Evolutionary conservation across 1,140 invertebrate genomes (phyloP).

Genomic region (Anadara kagoshimensis): DNA sequence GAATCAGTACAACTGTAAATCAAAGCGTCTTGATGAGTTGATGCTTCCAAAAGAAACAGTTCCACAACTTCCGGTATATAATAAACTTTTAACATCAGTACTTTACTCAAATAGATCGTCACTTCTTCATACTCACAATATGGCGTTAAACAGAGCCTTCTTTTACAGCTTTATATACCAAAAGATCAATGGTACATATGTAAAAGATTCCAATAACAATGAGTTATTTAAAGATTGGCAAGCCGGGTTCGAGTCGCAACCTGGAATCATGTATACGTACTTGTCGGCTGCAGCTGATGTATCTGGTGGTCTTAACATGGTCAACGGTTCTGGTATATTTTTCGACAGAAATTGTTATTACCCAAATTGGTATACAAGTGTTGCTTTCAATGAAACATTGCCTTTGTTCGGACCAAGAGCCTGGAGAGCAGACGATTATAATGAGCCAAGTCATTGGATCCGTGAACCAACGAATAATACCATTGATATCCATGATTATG

Average conservation of each 20-base stretch:
- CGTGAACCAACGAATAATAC: constrained; percentile 73
- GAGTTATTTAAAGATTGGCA: constrained; percentile 50
- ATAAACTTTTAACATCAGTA: constrained; percentile 88
- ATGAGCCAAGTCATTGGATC: constrained; percentile 73
- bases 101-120: constrained; percentile 96
- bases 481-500: constrained; percentile 70
- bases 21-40: constrained; percentile 87
- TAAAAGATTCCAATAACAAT: no score
- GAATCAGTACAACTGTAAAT: constrained; percentile 81
- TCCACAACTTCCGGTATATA: constrained; percentile 94
- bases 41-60: constrained; percentile 88
- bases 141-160: constrained; percentile 94
- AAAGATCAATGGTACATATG: constrained; percentile 55
- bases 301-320: constrained; percentile 87
- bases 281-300: constrained; percentile 96
- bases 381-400: constrained; percentile 96
- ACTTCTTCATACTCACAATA: constrained; percentile 94
- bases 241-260: constrained; percentile 84
- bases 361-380: constrained; percentile 95
- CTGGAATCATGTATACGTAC: constrained; percentile 99
- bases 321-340: constrained; percentile 95
- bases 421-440: constrained; percentile 76
- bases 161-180: constrained; percentile 92
- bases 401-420: constrained; percentile 95
- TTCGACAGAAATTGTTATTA: constrained; percentile 96